Percentiles rank a stretch among this genome's conserved stretches.
Conservation (phyloP, 2,888 invertebrate genomes). For the Phortica okadai region DNA sequence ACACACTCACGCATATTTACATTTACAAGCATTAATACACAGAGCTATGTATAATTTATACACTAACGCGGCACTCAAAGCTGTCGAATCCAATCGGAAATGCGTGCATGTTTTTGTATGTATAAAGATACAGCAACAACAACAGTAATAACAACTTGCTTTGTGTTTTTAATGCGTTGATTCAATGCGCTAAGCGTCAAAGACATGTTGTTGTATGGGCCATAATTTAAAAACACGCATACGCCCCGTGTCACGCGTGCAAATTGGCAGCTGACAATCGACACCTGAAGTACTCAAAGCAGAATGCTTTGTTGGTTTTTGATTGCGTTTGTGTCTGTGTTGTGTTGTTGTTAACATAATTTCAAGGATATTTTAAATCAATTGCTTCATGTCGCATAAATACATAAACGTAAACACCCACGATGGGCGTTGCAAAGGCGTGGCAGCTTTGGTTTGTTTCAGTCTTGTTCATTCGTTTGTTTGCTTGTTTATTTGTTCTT, state of each 20-base stretch:
- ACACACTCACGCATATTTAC: slow-evolving; percentile 25
- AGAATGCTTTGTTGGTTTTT: not conserved
- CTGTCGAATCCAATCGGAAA: slow-evolving; percentile 37
- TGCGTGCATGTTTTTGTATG: not conserved
- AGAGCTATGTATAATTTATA: slow-evolving; percentile 5
- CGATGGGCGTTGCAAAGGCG: not conserved
- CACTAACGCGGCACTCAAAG: slow-evolving; percentile 44
- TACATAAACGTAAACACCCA: not conserved
- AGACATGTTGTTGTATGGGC: slow-evolving; percentile 41
- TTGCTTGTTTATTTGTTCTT: too few relatives aligned
- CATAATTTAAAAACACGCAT: slow-evolving; percentile 63
- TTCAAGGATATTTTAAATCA: slow-evolving; percentile 64
- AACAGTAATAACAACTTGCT: not conserved
- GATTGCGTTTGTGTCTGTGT: not conserved
- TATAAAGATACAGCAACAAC: not conserved
- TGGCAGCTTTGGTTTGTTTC: not conserved
- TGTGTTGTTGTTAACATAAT: slow-evolving; percentile 41
- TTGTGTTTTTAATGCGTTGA: not conserved
- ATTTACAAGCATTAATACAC: slow-evolving; percentile 11
- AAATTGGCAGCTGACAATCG: slow-evolving; percentile 35
- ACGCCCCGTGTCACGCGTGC: slow-evolving; percentile 43
- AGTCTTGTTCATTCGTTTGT: too few relatives aligned
- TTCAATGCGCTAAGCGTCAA: slow-evolving; percentile 6
- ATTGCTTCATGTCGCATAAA: slow-evolving; percentile 44
- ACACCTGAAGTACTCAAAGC: slow-evolving; percentile 3